These are phyloP conservation scores for cattle (Bos taurus) DNA, from an alignment of 2,113 vertebrate genomes.

Conservation along the genomic window DNA sequence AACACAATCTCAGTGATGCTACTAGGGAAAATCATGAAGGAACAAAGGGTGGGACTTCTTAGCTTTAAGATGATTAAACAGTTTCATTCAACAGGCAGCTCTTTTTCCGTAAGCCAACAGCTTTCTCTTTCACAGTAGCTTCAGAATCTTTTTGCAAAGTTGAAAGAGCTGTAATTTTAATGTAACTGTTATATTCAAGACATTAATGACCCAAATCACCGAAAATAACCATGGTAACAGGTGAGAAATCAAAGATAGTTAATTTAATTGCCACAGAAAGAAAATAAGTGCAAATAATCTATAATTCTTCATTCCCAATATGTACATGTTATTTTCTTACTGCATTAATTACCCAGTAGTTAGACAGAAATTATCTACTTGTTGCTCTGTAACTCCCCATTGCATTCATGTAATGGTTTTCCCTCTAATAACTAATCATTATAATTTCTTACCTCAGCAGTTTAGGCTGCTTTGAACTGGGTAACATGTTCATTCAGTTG, in stretches of 20 bases:
- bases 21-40: not conserved
- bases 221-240: slow-evolving; percentile 74
- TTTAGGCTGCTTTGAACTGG: slow-evolving; percentile 54
- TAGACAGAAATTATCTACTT: slow-evolving; percentile 68
- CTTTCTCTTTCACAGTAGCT: not conserved
- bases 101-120: not conserved
- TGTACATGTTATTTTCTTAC: slow-evolving; percentile 64
- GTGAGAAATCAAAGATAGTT: slow-evolving; percentile 76
- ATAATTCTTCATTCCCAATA: slow-evolving; percentile 69
- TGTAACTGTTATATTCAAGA: slow-evolving; percentile 62
- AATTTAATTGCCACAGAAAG: slow-evolving; percentile 73
- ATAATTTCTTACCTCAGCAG: slow-evolving; percentile 72
- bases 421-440: slow-evolving; percentile 70
- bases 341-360: slow-evolving; percentile 72
- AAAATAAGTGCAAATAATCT: slow-evolving; percentile 75
- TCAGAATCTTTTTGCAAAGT: slow-evolving; percentile 43
- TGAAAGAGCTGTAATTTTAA: slow-evolving; percentile 66
- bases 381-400: slow-evolving; percentile 39
- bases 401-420: slow-evolving; percentile 51
- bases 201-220: slow-evolving; percentile 68
- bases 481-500: slow-evolving; percentile 60
- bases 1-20: not conserved
- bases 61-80: not conserved
- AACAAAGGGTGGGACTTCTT: not conserved
- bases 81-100: not conserved